Percentiles rank a stretch among this genome's conserved stretches.
Conservation (phyloP, 1,140 invertebrate genomes). For the Bicyclus anynana region DNA sequence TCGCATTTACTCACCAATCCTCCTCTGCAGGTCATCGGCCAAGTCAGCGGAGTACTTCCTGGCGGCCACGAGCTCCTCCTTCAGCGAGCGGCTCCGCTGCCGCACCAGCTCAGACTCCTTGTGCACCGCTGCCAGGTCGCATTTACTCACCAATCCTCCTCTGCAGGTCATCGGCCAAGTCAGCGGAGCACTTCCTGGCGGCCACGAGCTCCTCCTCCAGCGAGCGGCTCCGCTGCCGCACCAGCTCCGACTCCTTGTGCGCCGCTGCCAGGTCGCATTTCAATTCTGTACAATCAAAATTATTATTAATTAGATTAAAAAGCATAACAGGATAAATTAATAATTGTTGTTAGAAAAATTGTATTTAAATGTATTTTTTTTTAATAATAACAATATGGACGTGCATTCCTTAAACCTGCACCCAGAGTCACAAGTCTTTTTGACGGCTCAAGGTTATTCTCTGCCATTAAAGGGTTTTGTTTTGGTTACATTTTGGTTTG, state of each 20-base stretch:
- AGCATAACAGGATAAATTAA: too few species aligned
- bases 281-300: too few species aligned
- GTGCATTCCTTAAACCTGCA: too few species aligned
- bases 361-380: too few species aligned
- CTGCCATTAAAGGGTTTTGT: too few species aligned
- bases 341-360: too few species aligned
- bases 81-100: constrained; percentile 59
- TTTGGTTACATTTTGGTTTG: too few species aligned
- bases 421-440: too few species aligned
- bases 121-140: constrained; percentile 63
- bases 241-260: constrained; percentile 71
- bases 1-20: constrained; percentile 68
- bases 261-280: constrained; percentile 66
- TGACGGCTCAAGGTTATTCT: too few species aligned
- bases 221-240: constrained; percentile 58
- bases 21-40: constrained; percentile 55
- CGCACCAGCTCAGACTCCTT: constrained; percentile 71
- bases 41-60: constrained; percentile 63
- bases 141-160: constrained; percentile 62
- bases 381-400: too few species aligned
- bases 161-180: constrained; percentile 61
- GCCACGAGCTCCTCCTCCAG: constrained; percentile 66
- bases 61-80: constrained; percentile 64
- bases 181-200: constrained; percentile 61
- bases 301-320: too few species aligned